phyloP scores from a whole-genome alignment of 2,113 vertebrate species.

The Pseudolaguvia tuberculata region DNA sequence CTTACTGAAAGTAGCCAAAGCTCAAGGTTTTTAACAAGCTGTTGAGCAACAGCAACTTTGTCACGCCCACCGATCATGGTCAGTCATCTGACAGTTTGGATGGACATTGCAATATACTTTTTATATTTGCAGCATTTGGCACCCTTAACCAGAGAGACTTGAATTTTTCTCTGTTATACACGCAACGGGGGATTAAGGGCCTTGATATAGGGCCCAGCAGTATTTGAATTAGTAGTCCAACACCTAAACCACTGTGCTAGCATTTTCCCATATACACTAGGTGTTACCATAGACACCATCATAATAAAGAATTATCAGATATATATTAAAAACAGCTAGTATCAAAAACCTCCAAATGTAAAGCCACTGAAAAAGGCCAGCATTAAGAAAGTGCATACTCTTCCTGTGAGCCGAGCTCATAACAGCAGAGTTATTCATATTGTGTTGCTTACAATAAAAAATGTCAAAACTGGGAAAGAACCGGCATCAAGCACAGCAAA shows the following conservation, averaged over 20 bases:
- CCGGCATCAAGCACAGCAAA: background rate
- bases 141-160: no score
- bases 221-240: no score
- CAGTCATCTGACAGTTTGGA: slow-evolving; percentile 37
- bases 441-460: background rate
- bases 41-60: slow-evolving; percentile 54
- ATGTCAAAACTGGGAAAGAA: slow-evolving; percentile 1
- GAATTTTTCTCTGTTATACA: no score
- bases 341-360: slow-evolving; percentile 5
- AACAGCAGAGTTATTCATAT: background rate
- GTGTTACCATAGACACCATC: background rate
- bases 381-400: background rate
- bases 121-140: no score
- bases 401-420: slow-evolving; percentile 1
- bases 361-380: slow-evolving; percentile 1
- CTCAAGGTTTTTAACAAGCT: slow-evolving; percentile 49
- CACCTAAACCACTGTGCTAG: no score
- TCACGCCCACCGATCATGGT: slow-evolving; percentile 43
- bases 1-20: slow-evolving; percentile 58
- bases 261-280: no score
- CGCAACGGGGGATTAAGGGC: no score
- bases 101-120: slow-evolving; percentile 18
- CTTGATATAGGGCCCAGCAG: no score
- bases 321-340: background rate
- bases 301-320: slow-evolving; percentile 14